Conservation (phyloP, 1,140 invertebrate genomes). For the Cyphomyrmex costatus region DNA sequence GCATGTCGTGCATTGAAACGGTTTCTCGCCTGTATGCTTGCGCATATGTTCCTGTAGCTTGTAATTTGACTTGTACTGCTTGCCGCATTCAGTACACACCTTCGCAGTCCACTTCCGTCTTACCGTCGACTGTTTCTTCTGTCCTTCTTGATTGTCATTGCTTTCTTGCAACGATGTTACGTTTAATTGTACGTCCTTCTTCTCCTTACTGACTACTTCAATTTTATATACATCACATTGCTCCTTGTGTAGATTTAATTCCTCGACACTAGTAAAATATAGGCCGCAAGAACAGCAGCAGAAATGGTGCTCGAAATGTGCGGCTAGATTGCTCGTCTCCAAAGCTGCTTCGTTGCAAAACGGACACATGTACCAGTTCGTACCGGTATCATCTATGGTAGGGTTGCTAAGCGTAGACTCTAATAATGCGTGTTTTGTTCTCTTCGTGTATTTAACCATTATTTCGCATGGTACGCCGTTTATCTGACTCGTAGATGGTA, state of each 20-base stretch:
- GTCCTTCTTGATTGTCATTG: slow-evolving; percentile 66
- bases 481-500: slow-evolving; percentile 82
- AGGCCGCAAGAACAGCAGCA: slow-evolving; percentile 85
- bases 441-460: slow-evolving; percentile 82
- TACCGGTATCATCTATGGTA: slow-evolving; percentile 82
- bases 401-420: slow-evolving; percentile 81
- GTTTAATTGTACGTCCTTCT: slow-evolving; percentile 65
- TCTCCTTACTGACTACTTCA: slow-evolving; percentile 45
- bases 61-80: slow-evolving; percentile 88
- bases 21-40: slow-evolving; percentile 94
- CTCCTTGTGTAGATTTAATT: slow-evolving; percentile 84
- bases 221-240: slow-evolving; percentile 79
- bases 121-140: slow-evolving; percentile 77
- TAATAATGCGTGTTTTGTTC: slow-evolving; percentile 80
- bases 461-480: slow-evolving; percentile 76
- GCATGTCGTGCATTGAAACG: slow-evolving; percentile 92
- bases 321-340: slow-evolving; percentile 84
- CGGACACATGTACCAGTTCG: slow-evolving; percentile 86
- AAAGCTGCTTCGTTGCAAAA: slow-evolving; percentile 87
- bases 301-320: slow-evolving; percentile 87
- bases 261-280: slow-evolving; percentile 85
- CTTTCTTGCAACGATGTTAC: slow-evolving; percentile 36
- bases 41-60: slow-evolving; percentile 92
- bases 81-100: slow-evolving; percentile 88
- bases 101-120: slow-evolving; percentile 86